Base-by-base conservation (phyloP, 2,113 vertebrate genomes). In the Halcyon senegalensis region DNA sequence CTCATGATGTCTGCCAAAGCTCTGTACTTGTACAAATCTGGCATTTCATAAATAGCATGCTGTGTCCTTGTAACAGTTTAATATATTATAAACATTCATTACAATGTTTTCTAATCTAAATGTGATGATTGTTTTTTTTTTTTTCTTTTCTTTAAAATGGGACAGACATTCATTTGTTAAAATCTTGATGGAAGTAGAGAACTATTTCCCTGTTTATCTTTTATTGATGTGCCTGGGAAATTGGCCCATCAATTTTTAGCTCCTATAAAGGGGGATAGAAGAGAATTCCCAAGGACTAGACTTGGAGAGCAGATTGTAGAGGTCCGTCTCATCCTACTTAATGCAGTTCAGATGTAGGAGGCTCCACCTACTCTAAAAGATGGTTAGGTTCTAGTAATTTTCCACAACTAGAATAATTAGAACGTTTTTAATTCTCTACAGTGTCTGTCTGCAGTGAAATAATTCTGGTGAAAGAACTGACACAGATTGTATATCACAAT, bases 311-410 rank as follows among this genome's bases (percentile, higher is more conserved):
- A 95, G 92, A 94, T 74, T 93, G 93, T 74, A 56, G 75, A 94
- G 41, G 82, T 92, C 94, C 17, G 1, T 87, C 66, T 93, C 91
- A 69, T 88, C 58, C 82, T 95, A 20, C 67, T 95, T 89, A 94
- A 96, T 84, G 85, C 44, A 70, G 75, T 93, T 96, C 87, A 94
- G 78, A 88, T 88, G 89, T 93, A 76, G 93, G 85, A 96, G 90
- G 59, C 75, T 79, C 85, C 75, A 93, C 90, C 75, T 86, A 83
- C 95, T 88, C 75, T 48, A 43, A 91, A 87, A 74, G 78, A 91
- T 77, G 31, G 75, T 88, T 93, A 95, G 25, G 28, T 80, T 77
- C 75, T 80, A 93, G 84, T 94, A 55, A 77, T 94, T 93, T 96
- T 96, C 87, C 82, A 78, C 80, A 80, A 85, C 75, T 73, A 62